These are phyloP conservation scores for Oligia fasciuncula DNA, from an alignment of 2,888 invertebrate genomes.

Conservation along the genomic window DNA sequence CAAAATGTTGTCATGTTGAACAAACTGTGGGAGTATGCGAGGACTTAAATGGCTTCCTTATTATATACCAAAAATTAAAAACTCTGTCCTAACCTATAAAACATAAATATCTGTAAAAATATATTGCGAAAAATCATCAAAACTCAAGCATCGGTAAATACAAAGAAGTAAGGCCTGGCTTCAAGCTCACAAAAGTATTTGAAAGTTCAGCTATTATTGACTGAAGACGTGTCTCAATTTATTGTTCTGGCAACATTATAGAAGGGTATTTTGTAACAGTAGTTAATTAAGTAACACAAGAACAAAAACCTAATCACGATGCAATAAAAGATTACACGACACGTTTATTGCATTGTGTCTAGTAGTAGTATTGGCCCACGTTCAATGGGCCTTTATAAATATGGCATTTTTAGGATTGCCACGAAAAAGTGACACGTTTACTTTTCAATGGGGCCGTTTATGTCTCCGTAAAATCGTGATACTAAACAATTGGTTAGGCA, in stretches of 20 bases:
- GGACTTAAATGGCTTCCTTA: slow-evolving; percentile 52
- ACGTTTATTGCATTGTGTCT: slow-evolving; percentile 10
- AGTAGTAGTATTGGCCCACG: slow-evolving; percentile 15
- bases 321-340: slow-evolving; percentile 18
- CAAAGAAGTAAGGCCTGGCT: slow-evolving; percentile 29
- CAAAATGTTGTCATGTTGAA: slow-evolving; percentile 10
- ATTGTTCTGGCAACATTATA: slow-evolving; percentile 19
- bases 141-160: slow-evolving; percentile 44
- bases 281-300: slow-evolving; percentile 5
- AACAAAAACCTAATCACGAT: slow-evolving; percentile 18
- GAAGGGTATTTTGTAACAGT: not conserved
- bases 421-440: slow-evolving; percentile 23
- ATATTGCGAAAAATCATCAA: slow-evolving; percentile 37
- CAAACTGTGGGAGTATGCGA: slow-evolving; percentile 18
- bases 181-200: slow-evolving; percentile 36
- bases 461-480: slow-evolving; percentile 20
- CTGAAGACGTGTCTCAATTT: slow-evolving; percentile 2
- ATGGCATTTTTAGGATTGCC: slow-evolving; percentile 45
- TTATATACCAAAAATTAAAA: slow-evolving; percentile 28
- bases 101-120: slow-evolving; percentile 41
- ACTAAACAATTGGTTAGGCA: slow-evolving; percentile 21
- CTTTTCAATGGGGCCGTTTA: not conserved
- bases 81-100: slow-evolving; percentile 42
- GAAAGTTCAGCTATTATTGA: slow-evolving; percentile 5
- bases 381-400: slow-evolving; percentile 15